These are phyloP conservation scores for Tamias sibiricus DNA, from an alignment of 2,113 vertebrate species.

Conservation along the genomic window DNA sequence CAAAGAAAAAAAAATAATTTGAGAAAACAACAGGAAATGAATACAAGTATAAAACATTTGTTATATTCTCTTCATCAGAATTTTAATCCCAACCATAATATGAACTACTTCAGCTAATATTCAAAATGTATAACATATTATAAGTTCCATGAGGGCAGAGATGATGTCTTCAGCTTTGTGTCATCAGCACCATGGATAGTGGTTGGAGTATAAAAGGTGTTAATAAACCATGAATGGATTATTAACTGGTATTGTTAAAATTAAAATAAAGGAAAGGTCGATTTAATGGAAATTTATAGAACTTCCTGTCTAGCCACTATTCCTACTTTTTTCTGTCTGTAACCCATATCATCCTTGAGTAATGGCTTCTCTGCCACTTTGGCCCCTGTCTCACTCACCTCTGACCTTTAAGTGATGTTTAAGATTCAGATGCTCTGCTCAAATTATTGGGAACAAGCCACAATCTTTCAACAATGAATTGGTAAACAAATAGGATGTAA, in stretches of 20 bases:
- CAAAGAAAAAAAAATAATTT: neutral
- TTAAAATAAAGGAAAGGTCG: neutral
- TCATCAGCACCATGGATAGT: neutral
- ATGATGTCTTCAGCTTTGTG: neutral
- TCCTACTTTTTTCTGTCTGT: neutral
- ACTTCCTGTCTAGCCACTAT: neutral
- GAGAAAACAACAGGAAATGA: neutral
- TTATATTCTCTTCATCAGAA: neutral
- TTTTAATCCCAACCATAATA: neutral
- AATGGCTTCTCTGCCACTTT: neutral
- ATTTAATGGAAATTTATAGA: neutral
- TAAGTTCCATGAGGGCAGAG: neutral
- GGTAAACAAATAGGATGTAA: neutral
- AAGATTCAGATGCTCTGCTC: neutral
- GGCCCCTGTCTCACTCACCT: neutral
- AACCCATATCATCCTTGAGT: neutral
- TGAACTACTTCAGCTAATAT: neutral
- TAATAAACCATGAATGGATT: neutral
- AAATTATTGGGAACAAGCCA: neutral
- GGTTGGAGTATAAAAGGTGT: neutral
- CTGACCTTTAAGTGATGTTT: neutral
- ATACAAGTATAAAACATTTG: neutral
- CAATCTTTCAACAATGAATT: neutral
- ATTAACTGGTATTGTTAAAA: neutral
- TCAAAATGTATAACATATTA: neutral